Evolutionary conservation across 2,113 vertebrate genomes (phyloP), one percentile per base, ranked within the genome.

Genomic region (Syngnathus scovelli): DNA sequence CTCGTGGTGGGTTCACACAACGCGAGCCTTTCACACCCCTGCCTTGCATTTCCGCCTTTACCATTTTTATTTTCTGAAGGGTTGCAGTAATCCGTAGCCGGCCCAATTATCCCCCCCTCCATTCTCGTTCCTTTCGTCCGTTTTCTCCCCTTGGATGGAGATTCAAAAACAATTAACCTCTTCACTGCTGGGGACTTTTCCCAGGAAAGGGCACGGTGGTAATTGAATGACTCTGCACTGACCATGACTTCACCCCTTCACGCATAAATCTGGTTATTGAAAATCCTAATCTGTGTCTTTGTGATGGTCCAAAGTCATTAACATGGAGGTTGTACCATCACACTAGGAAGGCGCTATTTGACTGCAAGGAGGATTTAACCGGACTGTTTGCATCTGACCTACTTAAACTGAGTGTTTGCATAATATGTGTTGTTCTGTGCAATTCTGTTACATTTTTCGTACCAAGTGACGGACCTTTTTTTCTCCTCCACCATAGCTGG

Each of bases 91-190:
- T 93, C 93, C 91, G 93, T 92, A 94, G 94, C 88, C 89, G 90
- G 89, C 87, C 92, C 90, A 91, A 90, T 86, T 92, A 90, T 90
- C 12, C 92, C 89, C 91, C 6, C 52, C 90, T 83, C 78, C 70
- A 78, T 76, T 16, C 27, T 27, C 55, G 27, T 58, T 58, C 83
- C 65, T 64, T 82, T 90, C 87, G 66, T 80, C 82, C 72, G 77
- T 86, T 88, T 87, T 88, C 83, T 86, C 78, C 78, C 87, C 78
- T 78, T 78, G 76, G 81, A 85, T 87, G 84, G 80, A 89, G 87
- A 90, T 90, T 89, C 85, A 86, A 92, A 91, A 92, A 91, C 89
- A 91, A 92, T 93, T 94, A 94, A 94, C 92, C 89, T 90, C 84
- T 91, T 86, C 85, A 76, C 67, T 64, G 80, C 85, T 83, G 64